Percentiles rank a stretch among this genome's conserved stretches.
These are phyloP conservation scores for Lepisosteus osseus DNA, from an alignment of 2,113 vertebrate genomes.

Conservation along the genomic window DNA sequence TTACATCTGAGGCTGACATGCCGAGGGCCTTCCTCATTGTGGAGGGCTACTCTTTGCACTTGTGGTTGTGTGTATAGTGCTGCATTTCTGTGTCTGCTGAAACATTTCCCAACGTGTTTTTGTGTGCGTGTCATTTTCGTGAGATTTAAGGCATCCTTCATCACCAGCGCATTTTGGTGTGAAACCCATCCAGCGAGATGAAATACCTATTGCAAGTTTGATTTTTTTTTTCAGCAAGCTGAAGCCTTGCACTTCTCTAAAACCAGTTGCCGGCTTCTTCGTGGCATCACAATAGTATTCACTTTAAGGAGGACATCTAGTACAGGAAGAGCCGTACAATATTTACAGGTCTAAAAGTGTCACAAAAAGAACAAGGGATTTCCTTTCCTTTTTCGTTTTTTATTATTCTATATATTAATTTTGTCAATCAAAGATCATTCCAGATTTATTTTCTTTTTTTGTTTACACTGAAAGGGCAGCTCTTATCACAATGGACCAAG, in stretches of 20 bases:
- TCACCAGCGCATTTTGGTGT: constrained; percentile 33
- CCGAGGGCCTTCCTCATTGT: constrained; percentile 44
- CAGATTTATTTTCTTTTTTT: neutral
- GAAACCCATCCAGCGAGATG: constrained; percentile 17
- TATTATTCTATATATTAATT: neutral
- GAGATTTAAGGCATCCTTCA: neutral
- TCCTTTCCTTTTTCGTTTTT: neutral
- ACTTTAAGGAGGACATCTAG: neutral
- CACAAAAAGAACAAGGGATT: neutral
- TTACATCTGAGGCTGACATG: constrained; percentile 64
- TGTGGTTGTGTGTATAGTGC: constrained; percentile 68
- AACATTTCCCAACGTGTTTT: constrained; percentile 38
- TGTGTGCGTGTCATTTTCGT: constrained; percentile 12
- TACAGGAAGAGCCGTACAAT: neutral
- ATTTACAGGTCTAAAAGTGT: neutral
- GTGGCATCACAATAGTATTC: neutral
- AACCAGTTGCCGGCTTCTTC: neutral
- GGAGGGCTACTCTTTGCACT: constrained; percentile 56
- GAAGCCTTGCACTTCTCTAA: neutral
- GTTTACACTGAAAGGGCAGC: too few relatives aligned
- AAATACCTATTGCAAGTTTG: neutral
- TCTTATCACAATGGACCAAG: too few relatives aligned
- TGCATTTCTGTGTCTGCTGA: constrained; percentile 65
- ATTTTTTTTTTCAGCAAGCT: neutral
- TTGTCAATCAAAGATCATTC: too few relatives aligned